A percentile compares a stretch with the other conserved stretches of the same genome.
Evolutionary conservation across 2,888 invertebrate genomes (phyloP).

Genomic region (Myopa testacea): DNA sequence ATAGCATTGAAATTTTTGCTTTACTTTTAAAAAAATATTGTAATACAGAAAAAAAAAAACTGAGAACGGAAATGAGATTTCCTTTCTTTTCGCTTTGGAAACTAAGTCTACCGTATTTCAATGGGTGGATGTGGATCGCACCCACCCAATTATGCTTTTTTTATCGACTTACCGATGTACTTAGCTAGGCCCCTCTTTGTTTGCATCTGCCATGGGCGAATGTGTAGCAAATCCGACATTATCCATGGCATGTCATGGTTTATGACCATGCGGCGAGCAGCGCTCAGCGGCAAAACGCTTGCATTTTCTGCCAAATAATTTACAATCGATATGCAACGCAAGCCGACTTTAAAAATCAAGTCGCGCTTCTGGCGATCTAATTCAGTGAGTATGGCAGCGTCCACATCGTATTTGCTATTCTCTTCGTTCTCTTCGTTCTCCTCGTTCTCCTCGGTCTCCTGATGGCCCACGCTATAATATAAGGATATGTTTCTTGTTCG

Average conservation of each 20-base stretch:
- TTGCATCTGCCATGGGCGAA: slow-evolving; percentile 80
- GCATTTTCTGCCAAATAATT: slow-evolving; percentile 74
- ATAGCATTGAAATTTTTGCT: too few relatives aligned
- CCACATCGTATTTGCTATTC: slow-evolving; percentile 65
- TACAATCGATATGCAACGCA: slow-evolving; percentile 83
- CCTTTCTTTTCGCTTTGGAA: too few relatives aligned
- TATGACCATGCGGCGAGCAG: slow-evolving; percentile 78
- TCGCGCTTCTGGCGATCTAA: slow-evolving; percentile 76
- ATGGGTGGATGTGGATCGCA: neutral
- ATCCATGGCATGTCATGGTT: slow-evolving; percentile 86
- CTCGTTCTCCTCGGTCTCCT: slow-evolving; percentile 55
- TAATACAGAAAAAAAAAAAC: too few relatives aligned
- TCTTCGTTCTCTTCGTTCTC: slow-evolving; percentile 52
- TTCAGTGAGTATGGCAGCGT: slow-evolving; percentile 72
- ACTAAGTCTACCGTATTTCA: too few relatives aligned
- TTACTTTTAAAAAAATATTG: too few relatives aligned
- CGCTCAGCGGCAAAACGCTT: slow-evolving; percentile 75
- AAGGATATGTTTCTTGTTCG: neutral
- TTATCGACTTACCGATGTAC: slow-evolving; percentile 60
- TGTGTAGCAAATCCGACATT: slow-evolving; percentile 78
- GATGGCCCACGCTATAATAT: slow-evolving; percentile 61
- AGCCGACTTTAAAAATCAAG: slow-evolving; percentile 82
- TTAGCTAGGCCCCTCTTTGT: slow-evolving; percentile 71
- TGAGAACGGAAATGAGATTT: too few relatives aligned
- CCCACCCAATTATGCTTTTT: neutral